Percentiles rank a stretch among this genome's conserved stretches.
Evolutionary conservation across 2,797 vertebrate species (phyloP).

Genomic region (Falco biarmicus): DNA sequence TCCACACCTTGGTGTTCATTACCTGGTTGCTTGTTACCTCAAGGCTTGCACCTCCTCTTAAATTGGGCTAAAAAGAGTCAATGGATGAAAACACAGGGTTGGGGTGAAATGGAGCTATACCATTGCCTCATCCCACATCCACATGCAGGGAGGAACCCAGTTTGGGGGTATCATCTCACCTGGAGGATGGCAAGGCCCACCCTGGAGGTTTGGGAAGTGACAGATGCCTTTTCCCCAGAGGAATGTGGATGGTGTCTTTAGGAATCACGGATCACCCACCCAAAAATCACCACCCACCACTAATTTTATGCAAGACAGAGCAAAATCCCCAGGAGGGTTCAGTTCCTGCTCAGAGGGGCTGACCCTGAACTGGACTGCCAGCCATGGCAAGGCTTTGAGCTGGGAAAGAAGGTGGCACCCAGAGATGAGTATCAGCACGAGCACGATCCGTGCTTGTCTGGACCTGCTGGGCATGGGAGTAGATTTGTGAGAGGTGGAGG

Average conservation of each 20-base stretch:
- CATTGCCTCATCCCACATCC: background rate
- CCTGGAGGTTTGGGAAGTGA: background rate
- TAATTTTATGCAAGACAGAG: background rate
- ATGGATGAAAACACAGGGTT: rapidly evolving
- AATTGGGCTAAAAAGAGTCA: background rate
- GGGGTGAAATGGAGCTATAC: background rate
- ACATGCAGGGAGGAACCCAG: rapidly evolving
- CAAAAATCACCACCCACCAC: rapidly evolving
- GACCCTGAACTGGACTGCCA: rapidly evolving
- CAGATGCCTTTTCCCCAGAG: background rate
- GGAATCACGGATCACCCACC: background rate
- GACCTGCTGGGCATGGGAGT: background rate
- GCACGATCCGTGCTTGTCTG: rapidly evolving
- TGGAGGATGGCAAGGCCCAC: background rate
- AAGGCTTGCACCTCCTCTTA: background rate
- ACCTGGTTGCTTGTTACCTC: background rate
- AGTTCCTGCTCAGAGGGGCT: background rate
- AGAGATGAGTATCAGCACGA: rapidly evolving
- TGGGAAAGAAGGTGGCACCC: background rate
- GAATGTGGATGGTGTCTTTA: background rate
- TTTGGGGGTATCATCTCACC: background rate
- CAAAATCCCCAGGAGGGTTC: background rate
- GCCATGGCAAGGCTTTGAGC: background rate
- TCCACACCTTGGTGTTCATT: background rate
- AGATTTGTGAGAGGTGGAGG: background rate